These are phyloP conservation scores for Erythrolamprus reginae DNA, from an alignment of 2,113 vertebrate genomes.

Conservation along the genomic window DNA sequence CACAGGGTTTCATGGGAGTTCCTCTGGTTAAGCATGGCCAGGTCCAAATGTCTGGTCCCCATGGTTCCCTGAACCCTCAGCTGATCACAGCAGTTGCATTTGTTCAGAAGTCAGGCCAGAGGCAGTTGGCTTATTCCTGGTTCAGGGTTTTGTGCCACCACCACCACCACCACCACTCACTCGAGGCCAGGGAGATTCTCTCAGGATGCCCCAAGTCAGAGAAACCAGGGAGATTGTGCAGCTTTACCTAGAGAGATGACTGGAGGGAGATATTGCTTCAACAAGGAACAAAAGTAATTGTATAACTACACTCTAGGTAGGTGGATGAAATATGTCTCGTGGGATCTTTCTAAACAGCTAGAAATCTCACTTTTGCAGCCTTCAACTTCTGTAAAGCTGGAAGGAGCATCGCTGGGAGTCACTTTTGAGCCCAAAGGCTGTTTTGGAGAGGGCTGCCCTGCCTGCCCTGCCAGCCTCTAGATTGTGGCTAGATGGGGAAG, in stretches of 20 bases:
- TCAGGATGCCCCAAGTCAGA: not conserved
- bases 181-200: not conserved
- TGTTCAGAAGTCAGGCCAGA: not conserved
- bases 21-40: not conserved
- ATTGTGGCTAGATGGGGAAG: not conserved
- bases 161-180: not conserved
- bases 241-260: not conserved
- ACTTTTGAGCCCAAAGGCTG: not conserved
- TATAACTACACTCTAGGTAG: not conserved
- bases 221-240: not conserved
- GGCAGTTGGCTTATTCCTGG: not conserved
- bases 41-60: not conserved
- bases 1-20: not conserved
- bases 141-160: not conserved
- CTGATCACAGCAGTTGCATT: not conserved
- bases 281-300: not conserved
- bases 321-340: not conserved
- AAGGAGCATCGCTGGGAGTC: not conserved
- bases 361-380: not conserved
- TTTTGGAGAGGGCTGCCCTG: not conserved
- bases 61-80: not conserved
- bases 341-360: not conserved
- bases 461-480: not conserved
- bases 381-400: not conserved
- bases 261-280: not conserved